phyloP scores from a whole-genome alignment of 2,113 vertebrate species.

The Synchiropus splendidus region DNA sequence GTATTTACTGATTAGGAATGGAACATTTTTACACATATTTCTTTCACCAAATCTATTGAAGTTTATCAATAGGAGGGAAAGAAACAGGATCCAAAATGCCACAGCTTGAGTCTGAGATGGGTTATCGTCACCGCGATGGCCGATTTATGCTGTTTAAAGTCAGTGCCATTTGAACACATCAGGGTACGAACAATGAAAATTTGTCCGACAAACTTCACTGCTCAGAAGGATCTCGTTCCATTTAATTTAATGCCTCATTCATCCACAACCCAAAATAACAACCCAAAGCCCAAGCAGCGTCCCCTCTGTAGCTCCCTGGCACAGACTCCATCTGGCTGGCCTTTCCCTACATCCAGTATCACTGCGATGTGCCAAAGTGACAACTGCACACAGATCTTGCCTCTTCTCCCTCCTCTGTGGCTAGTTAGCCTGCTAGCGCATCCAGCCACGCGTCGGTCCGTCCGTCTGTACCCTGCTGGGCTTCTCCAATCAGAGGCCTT shows the following conservation, averaged over 20 bases:
- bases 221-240: slow-evolving; percentile 44
- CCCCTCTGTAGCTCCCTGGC: slow-evolving; percentile 50
- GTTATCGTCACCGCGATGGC: too few species aligned
- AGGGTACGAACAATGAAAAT: slow-evolving; percentile 28
- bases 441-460: slow-evolving; percentile 18
- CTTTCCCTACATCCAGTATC: slow-evolving; percentile 57
- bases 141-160: too few species aligned
- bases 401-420: slow-evolving; percentile 27
- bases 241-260: slow-evolving; percentile 33
- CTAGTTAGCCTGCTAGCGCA: slow-evolving; percentile 40
- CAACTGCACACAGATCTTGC: slow-evolving; percentile 44
- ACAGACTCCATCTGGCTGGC: slow-evolving; percentile 47
- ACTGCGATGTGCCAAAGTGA: slow-evolving; percentile 48
- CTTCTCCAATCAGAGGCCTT: slow-evolving; percentile 54
- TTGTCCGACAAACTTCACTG: slow-evolving; percentile 35
- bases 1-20: too few species aligned
- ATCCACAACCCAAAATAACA: slow-evolving; percentile 54
- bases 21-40: too few species aligned
- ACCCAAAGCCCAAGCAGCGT: slow-evolving; percentile 41
- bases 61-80: too few species aligned
- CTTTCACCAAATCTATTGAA: too few species aligned
- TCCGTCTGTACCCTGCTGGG: slow-evolving; percentile 47
- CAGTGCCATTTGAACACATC: slow-evolving; percentile 33
- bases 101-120: too few species aligned
- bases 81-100: too few species aligned